These are phyloP conservation scores for Tyrophagus putrescentiae DNA, from an alignment of 1,140 invertebrate genomes.

Conservation along the genomic window DNA sequence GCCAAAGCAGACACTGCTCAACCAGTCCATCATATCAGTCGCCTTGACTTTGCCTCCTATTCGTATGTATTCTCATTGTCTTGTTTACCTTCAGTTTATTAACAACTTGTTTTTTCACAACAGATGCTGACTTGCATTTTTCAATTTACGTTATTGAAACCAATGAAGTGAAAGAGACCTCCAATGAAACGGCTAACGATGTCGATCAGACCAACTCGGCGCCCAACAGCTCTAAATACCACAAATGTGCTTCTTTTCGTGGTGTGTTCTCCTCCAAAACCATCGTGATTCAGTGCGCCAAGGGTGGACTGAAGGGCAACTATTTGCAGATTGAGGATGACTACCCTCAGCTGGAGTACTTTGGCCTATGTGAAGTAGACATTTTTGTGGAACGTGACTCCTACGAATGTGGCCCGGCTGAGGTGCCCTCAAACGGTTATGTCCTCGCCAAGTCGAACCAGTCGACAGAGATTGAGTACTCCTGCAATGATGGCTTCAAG, in stretches of 20 bases:
- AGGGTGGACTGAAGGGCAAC: slow-evolving; percentile 29
- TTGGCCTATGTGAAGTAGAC: slow-evolving; percentile 34
- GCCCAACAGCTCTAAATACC: slow-evolving; percentile 22
- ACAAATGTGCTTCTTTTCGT: slow-evolving; percentile 26
- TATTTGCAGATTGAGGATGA: slow-evolving; percentile 33
- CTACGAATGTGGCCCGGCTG: slow-evolving; percentile 26
- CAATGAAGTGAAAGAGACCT: background rate
- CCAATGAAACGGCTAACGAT: background rate
- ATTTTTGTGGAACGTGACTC: slow-evolving; percentile 29
- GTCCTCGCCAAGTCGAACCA: slow-evolving; percentile 1
- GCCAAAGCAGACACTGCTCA: slow-evolving; percentile 19
- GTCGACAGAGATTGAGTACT: slow-evolving; percentile 18
- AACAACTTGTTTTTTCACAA: background rate
- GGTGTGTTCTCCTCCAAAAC: slow-evolving; percentile 24
- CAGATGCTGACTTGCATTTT: slow-evolving; percentile 21
- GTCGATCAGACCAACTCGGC: slow-evolving; percentile 18
- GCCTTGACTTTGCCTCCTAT: slow-evolving; percentile 32
- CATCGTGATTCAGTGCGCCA: slow-evolving; percentile 26
- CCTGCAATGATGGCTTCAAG: slow-evolving; percentile 23
- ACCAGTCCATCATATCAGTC: slow-evolving; percentile 30
- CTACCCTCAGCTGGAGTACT: slow-evolving; percentile 30
- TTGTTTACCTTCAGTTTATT: slow-evolving; percentile 1
- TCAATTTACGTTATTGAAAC: slow-evolving; percentile 21
- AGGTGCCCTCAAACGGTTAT: slow-evolving; percentile 23
- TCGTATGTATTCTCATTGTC: slow-evolving; percentile 21